These are phyloP conservation scores for Acronicta psi DNA, from an alignment of 2,888 invertebrate genomes.

Conservation along the genomic window DNA sequence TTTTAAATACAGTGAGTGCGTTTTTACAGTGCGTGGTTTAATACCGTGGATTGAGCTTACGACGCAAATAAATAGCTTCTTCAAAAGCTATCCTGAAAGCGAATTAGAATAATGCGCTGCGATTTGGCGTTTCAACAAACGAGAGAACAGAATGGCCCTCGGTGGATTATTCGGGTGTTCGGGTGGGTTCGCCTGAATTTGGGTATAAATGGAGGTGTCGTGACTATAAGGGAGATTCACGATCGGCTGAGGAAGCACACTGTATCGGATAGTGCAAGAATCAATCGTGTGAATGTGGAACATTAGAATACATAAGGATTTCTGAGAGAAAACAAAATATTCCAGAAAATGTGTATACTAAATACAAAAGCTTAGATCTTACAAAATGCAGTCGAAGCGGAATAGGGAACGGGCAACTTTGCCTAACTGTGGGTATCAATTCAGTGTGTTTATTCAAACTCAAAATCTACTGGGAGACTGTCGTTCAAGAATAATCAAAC, in stretches of 20 bases:
- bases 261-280: slow-evolving; percentile 63
- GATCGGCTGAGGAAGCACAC: slow-evolving; percentile 59
- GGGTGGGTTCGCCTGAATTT: slow-evolving; percentile 81
- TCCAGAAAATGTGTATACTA: slow-evolving; percentile 34
- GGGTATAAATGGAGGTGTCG: slow-evolving; percentile 83
- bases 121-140: slow-evolving; percentile 88
- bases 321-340: slow-evolving; percentile 37
- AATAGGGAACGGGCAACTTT: slow-evolving; percentile 36
- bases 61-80: slow-evolving; percentile 86
- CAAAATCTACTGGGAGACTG: slow-evolving; percentile 17
- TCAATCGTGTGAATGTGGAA: slow-evolving; percentile 55
- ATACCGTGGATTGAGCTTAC: slow-evolving; percentile 75
- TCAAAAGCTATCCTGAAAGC: slow-evolving; percentile 86
- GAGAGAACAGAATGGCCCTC: slow-evolving; percentile 84
- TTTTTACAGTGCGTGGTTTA: slow-evolving; percentile 56
- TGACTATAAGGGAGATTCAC: slow-evolving; percentile 70
- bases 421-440: slow-evolving; percentile 46
- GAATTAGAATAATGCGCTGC: slow-evolving; percentile 88
- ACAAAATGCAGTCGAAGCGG: slow-evolving; percentile 45
- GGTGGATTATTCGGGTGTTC: slow-evolving; percentile 84
- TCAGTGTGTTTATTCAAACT: slow-evolving; percentile 43
- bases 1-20: slow-evolving; percentile 63
- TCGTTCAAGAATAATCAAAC: slow-evolving; percentile 22
- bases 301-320: slow-evolving; percentile 46
- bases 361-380: slow-evolving; percentile 29